Base-by-base conservation (phyloP, 2,888 invertebrate species). In the Synanthedon andrenaeformis region DNA sequence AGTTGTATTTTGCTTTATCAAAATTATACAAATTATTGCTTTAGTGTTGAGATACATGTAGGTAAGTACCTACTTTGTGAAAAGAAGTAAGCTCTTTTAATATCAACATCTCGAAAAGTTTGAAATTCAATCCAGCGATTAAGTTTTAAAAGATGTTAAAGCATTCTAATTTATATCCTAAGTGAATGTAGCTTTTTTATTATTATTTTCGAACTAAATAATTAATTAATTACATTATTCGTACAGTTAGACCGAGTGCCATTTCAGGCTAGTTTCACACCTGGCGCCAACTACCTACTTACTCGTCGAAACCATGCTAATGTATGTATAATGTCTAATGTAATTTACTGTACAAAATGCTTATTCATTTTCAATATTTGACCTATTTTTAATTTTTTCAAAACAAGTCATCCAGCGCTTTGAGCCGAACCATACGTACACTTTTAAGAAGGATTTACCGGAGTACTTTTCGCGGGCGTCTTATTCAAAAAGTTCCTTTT, bases 291-390 rank as follows among this genome's bases (percentile, higher is more conserved):
- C 63, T 64, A 64, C 65, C 66, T 69, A 73, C 75, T 17, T 50
- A 28, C n/a, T 79, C 72, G 57, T 70, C 78, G 14, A 81, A 65
- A 73, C 74, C 82, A 82, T 69, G 66, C 70, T 79, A 79, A 72
- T 66, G 62, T 72, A 76, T 76, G 80, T 76, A 54, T 77, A 78
- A 57, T 55, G 53, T 57, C 61, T 59, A 72, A 74, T 69, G 75
- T 78, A 76, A 69, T 76, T 14, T 67, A 82, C 85, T 86, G 86
- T 87, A 86, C 86, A 86, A 85, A 85, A 84, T 79, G 80, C 77
- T 80, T 82, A 79, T 62, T 72, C 74, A 70, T 70, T 74, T 76
- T 74, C 81, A 81, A 81, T 79, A 80, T 83, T 85, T 85, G 76
- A 74, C 76, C 81, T 84, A 83, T 72, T 69, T 72, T 67, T 71